Conservation (phyloP, 2,113 vertebrate species). For the Phocoena phocoena region DNA sequence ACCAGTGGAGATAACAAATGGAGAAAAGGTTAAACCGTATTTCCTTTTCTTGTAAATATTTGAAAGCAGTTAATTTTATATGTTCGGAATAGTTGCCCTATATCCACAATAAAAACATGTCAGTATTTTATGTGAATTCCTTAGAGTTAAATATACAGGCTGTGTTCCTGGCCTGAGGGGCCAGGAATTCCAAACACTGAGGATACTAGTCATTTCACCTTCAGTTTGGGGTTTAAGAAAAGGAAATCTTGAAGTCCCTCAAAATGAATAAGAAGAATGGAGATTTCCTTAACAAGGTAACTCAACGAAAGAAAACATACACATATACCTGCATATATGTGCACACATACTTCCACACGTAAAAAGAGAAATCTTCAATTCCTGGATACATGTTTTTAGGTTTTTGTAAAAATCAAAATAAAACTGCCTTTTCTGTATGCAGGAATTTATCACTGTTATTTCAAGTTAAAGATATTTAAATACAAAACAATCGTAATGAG, state of each 20-base stretch:
- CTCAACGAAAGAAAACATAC: not conserved
- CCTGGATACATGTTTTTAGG: not conserved
- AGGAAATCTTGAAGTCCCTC: constrained; percentile 36
- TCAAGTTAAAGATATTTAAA: not conserved
- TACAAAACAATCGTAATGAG: not conserved
- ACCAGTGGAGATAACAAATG: constrained; percentile 56
- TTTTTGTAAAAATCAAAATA: constrained; percentile 44
- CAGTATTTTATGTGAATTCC: constrained; percentile 85
- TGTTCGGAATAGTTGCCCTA: constrained; percentile 74
- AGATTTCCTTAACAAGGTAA: constrained; percentile 42
- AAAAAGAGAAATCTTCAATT: constrained; percentile 11
- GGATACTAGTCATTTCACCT: constrained; percentile 31
- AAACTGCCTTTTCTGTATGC: constrained; percentile 26
- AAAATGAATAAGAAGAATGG: constrained; percentile 15
- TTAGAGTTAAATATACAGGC: constrained; percentile 74
- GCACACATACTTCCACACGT: rapidly evolving
- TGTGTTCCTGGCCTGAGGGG: constrained; percentile 55
- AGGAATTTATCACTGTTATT: not conserved
- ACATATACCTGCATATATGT: rapidly evolving
- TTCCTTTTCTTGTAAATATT: constrained; percentile 79
- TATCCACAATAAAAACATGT: constrained; percentile 77
- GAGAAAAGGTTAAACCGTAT: constrained; percentile 76
- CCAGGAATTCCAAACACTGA: constrained; percentile 68
- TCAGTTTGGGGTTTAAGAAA: constrained; percentile 45
- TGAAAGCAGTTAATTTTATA: constrained; percentile 84